A percentile compares a stretch with the other conserved stretches of the same genome.
phyloP scores from a whole-genome alignment of 2,113 vertebrate genomes.

The Microtus oregoni region DNA sequence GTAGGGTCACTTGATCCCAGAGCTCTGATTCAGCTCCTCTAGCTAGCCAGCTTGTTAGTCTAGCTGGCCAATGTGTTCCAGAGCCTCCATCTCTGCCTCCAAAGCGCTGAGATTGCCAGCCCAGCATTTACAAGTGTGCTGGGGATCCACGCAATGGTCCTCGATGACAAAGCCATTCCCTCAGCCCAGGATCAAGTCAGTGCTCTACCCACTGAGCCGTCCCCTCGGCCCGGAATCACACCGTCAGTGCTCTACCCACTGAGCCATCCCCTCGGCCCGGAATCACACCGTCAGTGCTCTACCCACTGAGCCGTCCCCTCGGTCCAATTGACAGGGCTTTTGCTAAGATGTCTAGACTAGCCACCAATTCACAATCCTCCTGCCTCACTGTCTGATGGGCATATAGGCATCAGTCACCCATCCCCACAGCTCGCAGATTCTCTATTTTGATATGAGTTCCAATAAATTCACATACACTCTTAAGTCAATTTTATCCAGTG shows the following conservation, averaged over 20 bases:
- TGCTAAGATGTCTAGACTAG: not conserved
- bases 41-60: not conserved
- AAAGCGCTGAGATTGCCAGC: not conserved
- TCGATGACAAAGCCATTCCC: rapidly evolving
- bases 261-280: too few relatives aligned
- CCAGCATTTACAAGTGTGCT: not conserved
- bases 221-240: too few relatives aligned
- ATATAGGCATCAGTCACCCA: not conserved
- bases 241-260: too few relatives aligned
- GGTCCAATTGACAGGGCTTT: not conserved
- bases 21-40: not conserved
- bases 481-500: constrained; percentile 23
- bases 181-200: too few relatives aligned
- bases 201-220: too few relatives aligned
- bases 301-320: not conserved
- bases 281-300: not conserved
- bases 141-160: not conserved
- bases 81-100: not conserved
- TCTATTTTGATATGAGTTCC: constrained; percentile 31
- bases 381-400: not conserved
- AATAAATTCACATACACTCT: not conserved
- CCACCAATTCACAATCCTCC: not conserved
- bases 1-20: not conserved
- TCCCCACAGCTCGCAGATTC: constrained; percentile 4
- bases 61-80: not conserved